A percentile compares a stretch with the other conserved stretches of the same genome.
These are phyloP conservation scores for Brachionus paranguensis DNA, from an alignment of 1,140 invertebrate species.

Conservation along the genomic window DNA sequence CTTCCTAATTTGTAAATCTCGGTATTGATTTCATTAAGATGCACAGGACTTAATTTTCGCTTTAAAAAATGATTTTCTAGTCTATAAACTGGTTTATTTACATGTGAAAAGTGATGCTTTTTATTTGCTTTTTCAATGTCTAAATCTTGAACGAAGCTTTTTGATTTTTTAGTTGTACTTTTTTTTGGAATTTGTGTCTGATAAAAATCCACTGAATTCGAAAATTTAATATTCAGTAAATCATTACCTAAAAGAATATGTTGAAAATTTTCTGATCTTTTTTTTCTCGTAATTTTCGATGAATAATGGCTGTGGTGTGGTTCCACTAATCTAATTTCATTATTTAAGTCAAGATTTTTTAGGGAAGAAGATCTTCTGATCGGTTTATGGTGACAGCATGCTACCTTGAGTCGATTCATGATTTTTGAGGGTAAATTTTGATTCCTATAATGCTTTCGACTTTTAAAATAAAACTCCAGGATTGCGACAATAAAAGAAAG, in stretches of 20 bases:
- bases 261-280: not conserved
- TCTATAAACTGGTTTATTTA: not conserved
- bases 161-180: not conserved
- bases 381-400: not conserved
- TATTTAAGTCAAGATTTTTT: constrained; percentile 10
- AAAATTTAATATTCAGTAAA: not conserved
- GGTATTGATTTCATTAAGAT: not conserved
- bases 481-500: constrained; percentile 84
- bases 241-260: not conserved
- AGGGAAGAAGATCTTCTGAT: not conserved
- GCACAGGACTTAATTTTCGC: not conserved
- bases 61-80: not conserved
- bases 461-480: constrained; percentile 86
- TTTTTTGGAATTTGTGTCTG: not conserved
- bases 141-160: not conserved
- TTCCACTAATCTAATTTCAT: constrained; percentile 1
- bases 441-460: constrained; percentile 56
- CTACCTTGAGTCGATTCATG: not conserved
- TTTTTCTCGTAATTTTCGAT: not conserved
- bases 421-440: not conserved
- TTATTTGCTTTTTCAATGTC: not conserved
- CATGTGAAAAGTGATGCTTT: not conserved
- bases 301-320: not conserved
- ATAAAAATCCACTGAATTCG: not conserved
- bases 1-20: not conserved